phyloP scores from a whole-genome alignment of 2,113 vertebrate genomes.

The Actenoides hombroni region DNA sequence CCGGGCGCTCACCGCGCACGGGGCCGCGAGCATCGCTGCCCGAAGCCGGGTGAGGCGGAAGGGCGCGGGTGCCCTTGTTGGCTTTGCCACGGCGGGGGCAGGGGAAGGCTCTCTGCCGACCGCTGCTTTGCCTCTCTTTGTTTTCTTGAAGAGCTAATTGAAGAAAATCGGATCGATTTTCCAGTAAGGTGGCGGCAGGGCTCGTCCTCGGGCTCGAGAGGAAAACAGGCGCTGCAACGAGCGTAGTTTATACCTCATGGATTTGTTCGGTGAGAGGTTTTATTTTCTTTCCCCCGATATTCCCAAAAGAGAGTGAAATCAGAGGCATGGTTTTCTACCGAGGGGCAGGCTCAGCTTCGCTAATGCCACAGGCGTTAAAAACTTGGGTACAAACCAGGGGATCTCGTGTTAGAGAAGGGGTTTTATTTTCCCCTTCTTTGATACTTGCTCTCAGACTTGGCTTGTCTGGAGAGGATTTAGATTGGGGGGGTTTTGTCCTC shows the following conservation, averaged over 20 bases:
- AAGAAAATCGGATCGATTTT: not conserved
- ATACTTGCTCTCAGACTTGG: not conserved
- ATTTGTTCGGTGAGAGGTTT: not conserved
- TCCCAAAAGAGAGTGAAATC: not conserved
- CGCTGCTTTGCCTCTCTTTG: not conserved
- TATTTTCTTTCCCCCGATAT: not conserved
- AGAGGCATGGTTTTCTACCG: not conserved
- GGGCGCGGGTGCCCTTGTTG: rapidly evolving
- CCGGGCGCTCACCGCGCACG: rapidly evolving
- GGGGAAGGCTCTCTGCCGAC: not conserved
- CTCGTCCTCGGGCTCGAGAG: not conserved
- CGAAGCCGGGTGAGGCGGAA: rapidly evolving
- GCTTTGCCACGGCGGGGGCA: not conserved
- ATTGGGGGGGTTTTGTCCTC: not conserved
- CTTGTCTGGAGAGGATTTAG: not conserved
- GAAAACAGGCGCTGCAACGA: not conserved
- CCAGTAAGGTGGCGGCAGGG: not conserved
- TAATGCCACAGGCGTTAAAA: not conserved
- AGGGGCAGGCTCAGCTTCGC: not conserved
- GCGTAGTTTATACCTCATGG: not conserved
- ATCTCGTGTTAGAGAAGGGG: not conserved
- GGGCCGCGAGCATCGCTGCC: not conserved
- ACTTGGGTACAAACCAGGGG: not conserved
- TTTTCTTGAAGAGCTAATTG: not conserved
- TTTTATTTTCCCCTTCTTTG: not conserved